Evolutionary conservation across 2,113 vertebrate species (phyloP).

Genomic region (Myiagra hebetior): DNA sequence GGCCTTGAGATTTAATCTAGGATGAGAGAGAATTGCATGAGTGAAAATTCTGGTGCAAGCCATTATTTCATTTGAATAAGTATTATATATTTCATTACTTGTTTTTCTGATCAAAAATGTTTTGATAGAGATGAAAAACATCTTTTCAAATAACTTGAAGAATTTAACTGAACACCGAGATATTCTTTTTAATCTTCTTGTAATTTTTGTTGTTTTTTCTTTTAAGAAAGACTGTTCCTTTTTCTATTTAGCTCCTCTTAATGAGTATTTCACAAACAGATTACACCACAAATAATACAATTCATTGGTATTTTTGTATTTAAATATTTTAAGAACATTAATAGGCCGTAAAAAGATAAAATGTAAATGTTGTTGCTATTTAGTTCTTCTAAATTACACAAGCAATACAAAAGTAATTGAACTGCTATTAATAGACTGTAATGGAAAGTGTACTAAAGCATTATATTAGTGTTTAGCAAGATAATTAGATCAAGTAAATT

Average conservation of each 20-base stretch:
- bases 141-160: neutral
- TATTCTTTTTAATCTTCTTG: neutral
- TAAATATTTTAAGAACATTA: neutral
- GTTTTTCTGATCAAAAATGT: neutral
- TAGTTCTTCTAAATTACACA: constrained; percentile 25
- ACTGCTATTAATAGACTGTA: constrained; percentile 28
- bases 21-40: neutral
- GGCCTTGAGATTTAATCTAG: neutral
- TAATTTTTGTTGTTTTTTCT: neutral
- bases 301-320: neutral
- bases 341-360: neutral
- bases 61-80: neutral
- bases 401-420: constrained; percentile 29
- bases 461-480: constrained; percentile 31
- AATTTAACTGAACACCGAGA: neutral
- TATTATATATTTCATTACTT: neutral
- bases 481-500: constrained; percentile 31
- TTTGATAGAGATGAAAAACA: neutral
- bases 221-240: neutral
- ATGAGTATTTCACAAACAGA: neutral
- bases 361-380: neutral
- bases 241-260: neutral
- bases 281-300: neutral
- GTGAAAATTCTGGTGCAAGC: neutral
- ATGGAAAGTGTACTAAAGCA: neutral